These are phyloP conservation scores for Acanthoscelides obtectus DNA, from an alignment of 2,888 invertebrate species.

Conservation along the genomic window DNA sequence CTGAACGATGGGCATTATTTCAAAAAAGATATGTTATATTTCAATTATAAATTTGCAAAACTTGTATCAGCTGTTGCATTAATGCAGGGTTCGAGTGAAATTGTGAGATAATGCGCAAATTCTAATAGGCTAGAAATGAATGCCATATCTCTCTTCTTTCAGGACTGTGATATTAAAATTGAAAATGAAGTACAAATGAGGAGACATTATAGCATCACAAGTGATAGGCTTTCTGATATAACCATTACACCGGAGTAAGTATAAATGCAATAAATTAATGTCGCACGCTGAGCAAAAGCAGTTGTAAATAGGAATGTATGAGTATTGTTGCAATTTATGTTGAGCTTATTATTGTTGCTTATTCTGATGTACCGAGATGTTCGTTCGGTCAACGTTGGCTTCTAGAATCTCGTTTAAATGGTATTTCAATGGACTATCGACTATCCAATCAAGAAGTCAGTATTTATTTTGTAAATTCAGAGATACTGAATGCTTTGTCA, in stretches of 20 bases:
- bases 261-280: neutral
- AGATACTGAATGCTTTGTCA: no score
- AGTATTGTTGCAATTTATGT: neutral
- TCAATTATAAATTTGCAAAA: no score
- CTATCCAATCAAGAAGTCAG: no score
- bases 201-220: slow-evolving; percentile 50
- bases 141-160: slow-evolving; percentile 21
- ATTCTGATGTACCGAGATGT: neutral
- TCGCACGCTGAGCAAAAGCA: neutral
- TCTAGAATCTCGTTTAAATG: no score
- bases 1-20: neutral
- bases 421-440: no score
- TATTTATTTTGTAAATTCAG: no score
- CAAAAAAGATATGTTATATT: neutral
- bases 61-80: no score
- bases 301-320: neutral
- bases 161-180: slow-evolving; percentile 62
- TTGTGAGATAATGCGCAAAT: no score
- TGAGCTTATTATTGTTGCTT: neutral
- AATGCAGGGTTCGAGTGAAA: no score
- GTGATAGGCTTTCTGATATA: slow-evolving; percentile 52
- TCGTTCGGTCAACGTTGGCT: neutral
- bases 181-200: slow-evolving; percentile 58
- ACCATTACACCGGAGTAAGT: slow-evolving; percentile 59
- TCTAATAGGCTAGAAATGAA: no score